Base-by-base conservation (phyloP, 2,888 invertebrate species). In the Blomia tropicalis region DNA sequence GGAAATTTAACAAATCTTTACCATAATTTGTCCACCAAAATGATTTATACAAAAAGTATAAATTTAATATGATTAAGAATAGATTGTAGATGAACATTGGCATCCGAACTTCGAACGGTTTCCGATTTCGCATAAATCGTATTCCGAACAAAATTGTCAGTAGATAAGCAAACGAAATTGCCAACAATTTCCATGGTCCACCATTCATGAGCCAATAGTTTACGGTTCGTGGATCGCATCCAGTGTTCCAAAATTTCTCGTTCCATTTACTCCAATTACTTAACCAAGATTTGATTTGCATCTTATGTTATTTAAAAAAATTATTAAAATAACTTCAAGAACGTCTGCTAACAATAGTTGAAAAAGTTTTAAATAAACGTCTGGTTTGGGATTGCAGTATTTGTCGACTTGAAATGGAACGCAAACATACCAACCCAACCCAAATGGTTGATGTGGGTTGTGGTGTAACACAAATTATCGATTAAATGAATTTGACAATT, bases 11-110 rank as follows among this genome's bases (percentile, higher is more conserved):
- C 25, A 61, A 41, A 30, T 54, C 25, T 3, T 23, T 7, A 4
- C 61, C 61, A 29, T 54, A 54, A 22, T 61, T 41, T n/a, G 43
- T 30, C 61, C 61, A 61, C 36, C 53, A 31, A n/a, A 61, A 19
- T 25, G 61, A 61, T 29, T 56, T n/a, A 17, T 32, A 61, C 11
- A 61, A 22, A 25, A 61, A 61, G 29, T 32, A 61, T n/a, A 30
- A 19, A 56, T 61, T 61, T 11, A 61, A 31, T 11, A 19, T 19
- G 17, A 61, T 43, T 22, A 61, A 31, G 4, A 43, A 14, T 17
- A 29, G 23, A 25, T 61, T 61, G 41, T 54, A 61, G 1, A 54
- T 19, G 4, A 61, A 17, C 61, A 61, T 61, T 7, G 41, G 47
- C 41, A 36, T n/a, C n/a, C 54, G 30, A 30, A 61, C 32, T 19